phyloP scores from a whole-genome alignment of 2,888 invertebrate genomes.

The Encarsia formosa region DNA sequence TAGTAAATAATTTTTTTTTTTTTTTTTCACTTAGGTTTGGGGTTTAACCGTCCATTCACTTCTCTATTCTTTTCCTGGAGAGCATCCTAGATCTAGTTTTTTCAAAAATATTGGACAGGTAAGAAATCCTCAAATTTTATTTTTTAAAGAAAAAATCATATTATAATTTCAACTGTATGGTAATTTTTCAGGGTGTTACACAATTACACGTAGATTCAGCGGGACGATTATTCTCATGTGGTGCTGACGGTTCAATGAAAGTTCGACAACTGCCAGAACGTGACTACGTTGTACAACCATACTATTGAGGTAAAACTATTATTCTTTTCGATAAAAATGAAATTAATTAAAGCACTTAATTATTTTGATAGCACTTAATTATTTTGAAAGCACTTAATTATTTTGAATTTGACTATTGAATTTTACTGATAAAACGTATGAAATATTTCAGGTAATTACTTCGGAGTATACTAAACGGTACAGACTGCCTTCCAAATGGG shows the following conservation, averaged over 20 bases:
- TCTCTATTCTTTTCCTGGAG: slow-evolving; percentile 83
- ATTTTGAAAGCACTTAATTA: no score
- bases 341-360: no score
- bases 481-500: slow-evolving; percentile 20
- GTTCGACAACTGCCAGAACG: slow-evolving; percentile 87
- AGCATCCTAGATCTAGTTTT: slow-evolving; percentile 93
- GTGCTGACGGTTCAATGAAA: slow-evolving; percentile 98
- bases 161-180: not conserved
- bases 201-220: slow-evolving; percentile 89
- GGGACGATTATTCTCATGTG: slow-evolving; percentile 93
- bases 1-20: slow-evolving; percentile 13
- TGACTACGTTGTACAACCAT: slow-evolving; percentile 58
- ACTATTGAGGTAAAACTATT: slow-evolving; percentile 52
- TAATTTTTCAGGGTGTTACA: slow-evolving; percentile 68
- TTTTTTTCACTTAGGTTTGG: slow-evolving; percentile 72
- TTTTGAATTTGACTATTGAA: no score
- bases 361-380: no score
- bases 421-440: no score
- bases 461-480: no score
- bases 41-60: slow-evolving; percentile 83
- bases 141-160: not conserved
- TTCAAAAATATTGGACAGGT: slow-evolving; percentile 92
- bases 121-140: slow-evolving; percentile 3
- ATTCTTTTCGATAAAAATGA: no score
- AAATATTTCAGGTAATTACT: no score